Percentiles rank a stretch among this genome's conserved stretches.
phyloP scores from a whole-genome alignment of 2,113 vertebrate genomes.

The Siniperca knerii region DNA sequence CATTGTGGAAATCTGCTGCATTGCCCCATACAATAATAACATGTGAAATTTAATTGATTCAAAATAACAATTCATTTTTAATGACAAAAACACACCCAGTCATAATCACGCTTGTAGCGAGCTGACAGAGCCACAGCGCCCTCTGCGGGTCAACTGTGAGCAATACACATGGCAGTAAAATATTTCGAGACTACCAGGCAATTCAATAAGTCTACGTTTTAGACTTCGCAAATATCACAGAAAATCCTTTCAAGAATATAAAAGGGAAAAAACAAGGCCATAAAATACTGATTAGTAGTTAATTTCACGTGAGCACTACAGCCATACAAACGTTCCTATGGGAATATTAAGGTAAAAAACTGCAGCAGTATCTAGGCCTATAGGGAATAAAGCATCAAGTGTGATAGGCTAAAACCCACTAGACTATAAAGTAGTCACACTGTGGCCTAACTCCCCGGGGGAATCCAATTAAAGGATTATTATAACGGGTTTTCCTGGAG shows the following conservation, averaged over 20 bases:
- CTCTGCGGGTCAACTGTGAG: conserved; percentile 54
- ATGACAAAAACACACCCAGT: conserved; percentile 9
- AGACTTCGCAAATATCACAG: conserved; percentile 24
- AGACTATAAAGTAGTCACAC: conserved; percentile 3
- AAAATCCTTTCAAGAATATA: conserved; percentile 9
- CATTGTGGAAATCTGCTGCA: not conserved
- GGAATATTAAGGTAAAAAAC: not conserved
- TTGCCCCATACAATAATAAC: not conserved
- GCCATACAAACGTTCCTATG: not conserved
- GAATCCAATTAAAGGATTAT: conserved; percentile 73
- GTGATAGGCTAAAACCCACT: conserved; percentile 14
- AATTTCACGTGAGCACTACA: not conserved
- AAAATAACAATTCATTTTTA: not conserved
- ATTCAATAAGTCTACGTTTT: conserved; percentile 11
- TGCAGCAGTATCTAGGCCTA: not conserved
- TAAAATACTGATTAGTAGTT: conserved; percentile 33
- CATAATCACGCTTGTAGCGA: not conserved
- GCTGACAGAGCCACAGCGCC: conserved; percentile 27
- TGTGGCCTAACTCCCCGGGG: not conserved
- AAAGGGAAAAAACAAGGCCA: not conserved
- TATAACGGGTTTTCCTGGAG: conserved; percentile 14
- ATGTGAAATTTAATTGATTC: not conserved
- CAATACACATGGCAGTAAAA: conserved; percentile 24
- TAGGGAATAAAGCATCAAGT: not conserved
- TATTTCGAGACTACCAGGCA: not conserved